phyloP scores from a whole-genome alignment of 2,888 invertebrate species.

The Neoitamus cyanurus region DNA sequence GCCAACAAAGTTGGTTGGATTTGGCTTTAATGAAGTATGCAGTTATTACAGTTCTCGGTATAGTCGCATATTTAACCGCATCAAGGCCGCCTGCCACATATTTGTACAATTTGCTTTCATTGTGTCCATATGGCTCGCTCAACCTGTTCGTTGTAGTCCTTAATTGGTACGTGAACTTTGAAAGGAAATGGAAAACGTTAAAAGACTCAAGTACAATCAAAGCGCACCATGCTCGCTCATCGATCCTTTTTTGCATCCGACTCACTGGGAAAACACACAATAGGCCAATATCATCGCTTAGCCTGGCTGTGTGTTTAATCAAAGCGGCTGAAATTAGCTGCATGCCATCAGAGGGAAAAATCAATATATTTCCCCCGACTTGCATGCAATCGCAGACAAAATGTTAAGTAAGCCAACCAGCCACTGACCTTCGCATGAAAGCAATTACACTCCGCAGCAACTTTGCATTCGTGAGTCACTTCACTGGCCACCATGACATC shows the following conservation, averaged over 20 bases:
- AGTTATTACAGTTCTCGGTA: no score
- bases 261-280: background rate
- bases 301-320: background rate
- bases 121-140: no score
- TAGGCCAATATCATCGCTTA: background rate
- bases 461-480: background rate
- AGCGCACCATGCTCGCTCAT: background rate
- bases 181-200: background rate
- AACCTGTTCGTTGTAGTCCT: background rate
- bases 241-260: background rate
- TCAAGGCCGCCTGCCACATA: no score
- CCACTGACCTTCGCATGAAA: background rate
- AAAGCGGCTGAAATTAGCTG: background rate
- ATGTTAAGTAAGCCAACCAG: background rate
- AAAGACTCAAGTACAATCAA: background rate
- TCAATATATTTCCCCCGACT: background rate
- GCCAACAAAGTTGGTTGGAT: no score
- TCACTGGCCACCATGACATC: background rate
- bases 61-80: no score
- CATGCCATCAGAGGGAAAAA: background rate
- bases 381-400: background rate
- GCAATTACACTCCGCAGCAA: background rate
- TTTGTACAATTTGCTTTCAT: no score
- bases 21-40: no score
- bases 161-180: background rate